phyloP scores from a whole-genome alignment of 2,797 vertebrate genomes.

The Takifugu rubripes region DNA sequence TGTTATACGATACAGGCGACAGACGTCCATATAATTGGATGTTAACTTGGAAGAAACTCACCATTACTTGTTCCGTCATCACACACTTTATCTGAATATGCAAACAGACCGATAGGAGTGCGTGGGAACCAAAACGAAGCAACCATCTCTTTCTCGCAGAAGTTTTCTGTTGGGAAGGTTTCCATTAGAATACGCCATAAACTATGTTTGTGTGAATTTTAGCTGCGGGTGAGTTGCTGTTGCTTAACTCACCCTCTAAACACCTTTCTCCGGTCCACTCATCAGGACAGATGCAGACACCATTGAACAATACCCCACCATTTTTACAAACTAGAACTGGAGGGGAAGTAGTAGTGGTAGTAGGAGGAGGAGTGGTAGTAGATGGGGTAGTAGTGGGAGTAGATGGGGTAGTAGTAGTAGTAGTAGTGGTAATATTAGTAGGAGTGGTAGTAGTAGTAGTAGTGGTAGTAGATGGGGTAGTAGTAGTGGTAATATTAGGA shows the following conservation, averaged over 20 bases:
- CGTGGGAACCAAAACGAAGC: constrained; percentile 3
- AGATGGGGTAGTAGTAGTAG: too few relatives aligned
- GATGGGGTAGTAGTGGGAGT: too few relatives aligned
- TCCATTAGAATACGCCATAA: too few relatives aligned
- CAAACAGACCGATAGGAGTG: constrained; percentile 40
- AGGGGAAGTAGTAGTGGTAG: neutral
- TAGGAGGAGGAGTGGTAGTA: too few relatives aligned
- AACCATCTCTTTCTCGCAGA: constrained; percentile 18
- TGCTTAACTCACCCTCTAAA: constrained; percentile 24
- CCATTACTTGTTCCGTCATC: constrained; percentile 4
- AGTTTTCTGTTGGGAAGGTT: constrained; percentile 35
- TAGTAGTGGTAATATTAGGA: neutral
- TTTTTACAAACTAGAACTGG: constrained; percentile 16
- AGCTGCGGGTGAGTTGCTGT: too few relatives aligned
- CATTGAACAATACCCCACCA: neutral
- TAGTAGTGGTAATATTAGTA: neutral
- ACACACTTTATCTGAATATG: constrained; percentile 49
- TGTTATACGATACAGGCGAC: too few relatives aligned
- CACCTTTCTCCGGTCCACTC: constrained; percentile 45
- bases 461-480: neutral
- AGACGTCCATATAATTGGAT: too few relatives aligned
- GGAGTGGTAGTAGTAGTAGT: neutral
- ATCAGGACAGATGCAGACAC: constrained; percentile 53
- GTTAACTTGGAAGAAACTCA: constrained; percentile 14
- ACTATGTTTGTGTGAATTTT: too few relatives aligned